Base-by-base conservation (phyloP, 1,140 invertebrate genomes). In the Euwallacea fornicatus region DNA sequence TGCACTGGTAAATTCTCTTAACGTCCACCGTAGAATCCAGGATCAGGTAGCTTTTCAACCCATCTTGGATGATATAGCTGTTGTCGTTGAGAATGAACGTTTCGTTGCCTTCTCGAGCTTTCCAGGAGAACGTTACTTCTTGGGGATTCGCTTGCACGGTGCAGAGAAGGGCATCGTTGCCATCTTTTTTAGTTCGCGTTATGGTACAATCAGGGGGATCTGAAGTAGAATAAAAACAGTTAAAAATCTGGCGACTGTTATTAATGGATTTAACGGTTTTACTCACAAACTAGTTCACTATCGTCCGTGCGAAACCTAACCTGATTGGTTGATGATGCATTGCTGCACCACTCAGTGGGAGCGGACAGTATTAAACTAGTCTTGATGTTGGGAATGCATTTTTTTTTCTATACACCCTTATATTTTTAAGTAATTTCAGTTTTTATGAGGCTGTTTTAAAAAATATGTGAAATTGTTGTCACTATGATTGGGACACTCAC, bases 161-260 rank as follows among this genome's bases (percentile, higher is more conserved):
- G 80, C 94, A 96, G 8, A 92, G 87, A 13, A 96, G 83, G 56
- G 91, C 88, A 78, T 91, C 87, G 75, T 88, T 86, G 2, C 91
- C 91, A 62, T 93, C 86, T 69, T 88, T 85, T 78, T 90, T 88
- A 44, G 86, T 86, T 71, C 89, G 86, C 69, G 90, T 88, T 73
- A 95, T 93, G 33, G 86, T 86, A 80, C 94, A 97, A 78, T 93
- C 90, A 2, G 94, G 94, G 77, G 91, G 89, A 84, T 89, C 94
- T 96, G 82, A 21, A 85, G 81, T 55, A 69, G 42, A 59, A 66
- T 8, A 56, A 71, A 56, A 55, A 33, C 21, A 33, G 21, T 15
- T 13, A 65, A 11, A 50, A 50, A 50, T 11, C 10, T 13, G 1
- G 13, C 6, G 1, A 2, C 47, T 13, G 47, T 50, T 50, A 50